phyloP scores from a whole-genome alignment of 2,797 vertebrate genomes.

The Phataginus tetradactyla region DNA sequence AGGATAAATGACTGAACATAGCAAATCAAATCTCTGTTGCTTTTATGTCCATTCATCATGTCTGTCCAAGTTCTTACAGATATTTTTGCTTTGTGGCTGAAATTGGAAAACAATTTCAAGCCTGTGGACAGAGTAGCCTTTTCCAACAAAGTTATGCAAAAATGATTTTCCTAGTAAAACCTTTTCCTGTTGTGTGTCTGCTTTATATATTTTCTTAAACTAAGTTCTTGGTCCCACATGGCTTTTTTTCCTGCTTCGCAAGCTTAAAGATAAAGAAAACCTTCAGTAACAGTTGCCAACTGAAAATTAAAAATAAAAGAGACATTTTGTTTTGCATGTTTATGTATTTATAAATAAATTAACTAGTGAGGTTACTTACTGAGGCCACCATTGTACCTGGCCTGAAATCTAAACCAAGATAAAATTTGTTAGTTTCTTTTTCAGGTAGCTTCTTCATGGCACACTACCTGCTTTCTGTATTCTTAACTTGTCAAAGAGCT shows the following conservation, averaged over 20 bases:
- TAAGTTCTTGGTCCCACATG: background rate
- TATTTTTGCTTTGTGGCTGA: slow-evolving; percentile 41
- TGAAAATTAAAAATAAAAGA: slow-evolving; percentile 11
- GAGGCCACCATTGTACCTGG: background rate
- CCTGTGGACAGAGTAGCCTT: background rate
- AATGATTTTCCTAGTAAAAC: slow-evolving; percentile 19
- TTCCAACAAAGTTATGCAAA: slow-evolving; percentile 31
- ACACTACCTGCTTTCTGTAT: slow-evolving; percentile 6
- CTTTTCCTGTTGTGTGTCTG: background rate
- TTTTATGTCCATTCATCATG: slow-evolving; percentile 43
- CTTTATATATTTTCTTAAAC: background rate
- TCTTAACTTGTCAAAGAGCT: slow-evolving; percentile 41
- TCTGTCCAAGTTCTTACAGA: slow-evolving; percentile 23
- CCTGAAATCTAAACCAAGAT: slow-evolving; percentile 45
- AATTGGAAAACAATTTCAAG: slow-evolving; percentile 49
- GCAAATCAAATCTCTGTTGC: slow-evolving; percentile 48
- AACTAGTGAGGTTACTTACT: slow-evolving; percentile 18
- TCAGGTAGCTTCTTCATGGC: background rate
- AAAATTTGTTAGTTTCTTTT: slow-evolving; percentile 50
- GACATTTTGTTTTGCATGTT: background rate
- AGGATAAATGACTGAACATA: slow-evolving; percentile 12
- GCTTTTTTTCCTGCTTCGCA: background rate
- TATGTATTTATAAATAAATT: slow-evolving; percentile 24
- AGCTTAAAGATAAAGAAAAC: background rate
- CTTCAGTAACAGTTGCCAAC: background rate